Base-by-base conservation (phyloP, 2,797 vertebrate genomes). In the Coracias cyanogaster region DNA sequence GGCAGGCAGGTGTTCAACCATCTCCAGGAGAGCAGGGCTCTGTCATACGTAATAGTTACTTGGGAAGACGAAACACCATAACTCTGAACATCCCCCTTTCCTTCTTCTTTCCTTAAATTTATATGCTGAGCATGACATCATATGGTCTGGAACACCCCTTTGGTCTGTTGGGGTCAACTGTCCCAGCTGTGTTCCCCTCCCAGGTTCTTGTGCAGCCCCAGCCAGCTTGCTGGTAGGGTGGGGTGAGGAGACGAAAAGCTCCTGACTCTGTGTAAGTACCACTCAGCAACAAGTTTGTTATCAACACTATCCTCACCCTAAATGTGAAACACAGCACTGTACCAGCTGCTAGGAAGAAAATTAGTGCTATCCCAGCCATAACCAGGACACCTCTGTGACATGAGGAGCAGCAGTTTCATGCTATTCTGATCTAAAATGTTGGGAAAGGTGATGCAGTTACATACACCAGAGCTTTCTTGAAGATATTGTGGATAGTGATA, bases 341-440 rank as follows among this genome's bases (percentile, higher is more conserved):
- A 37, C 33, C 66, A 29, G 66, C 46, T 35, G 37, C 66, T 37
- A 15, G 46, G 66, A 49, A 28, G 66, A 69, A 35, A 51, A 51
- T 37, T 35, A 62, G 28, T 41, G 15, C 41, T 65, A 17, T 45
- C 29, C 31, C 62, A 45, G 62, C 9, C 14, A 6, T 45, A 45
- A n/a, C 35, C 49, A 52, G 48, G 33, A 52, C 15, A 29, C 74
- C 35, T 80, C 61, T 89, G 61, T 94, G 91, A 92, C 86, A 94
- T 37, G 26, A 97, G 94, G 88, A 94, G 66, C 45, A 85, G 61
- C 82, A 91, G 58, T 65, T 95, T 46, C 7, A 7, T 69, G 90
- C 76, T 96, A 58, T 83, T 91, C 39, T 90, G 83, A 85, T 93
- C 39, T 89, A 52, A 96, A 95, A 49, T 57, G 21, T 58, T 96